A percentile compares a stretch with the other conserved stretches of the same genome.
These are phyloP conservation scores for Labeo rohita DNA, from an alignment of 2,113 vertebrate genomes.

Conservation along the genomic window DNA sequence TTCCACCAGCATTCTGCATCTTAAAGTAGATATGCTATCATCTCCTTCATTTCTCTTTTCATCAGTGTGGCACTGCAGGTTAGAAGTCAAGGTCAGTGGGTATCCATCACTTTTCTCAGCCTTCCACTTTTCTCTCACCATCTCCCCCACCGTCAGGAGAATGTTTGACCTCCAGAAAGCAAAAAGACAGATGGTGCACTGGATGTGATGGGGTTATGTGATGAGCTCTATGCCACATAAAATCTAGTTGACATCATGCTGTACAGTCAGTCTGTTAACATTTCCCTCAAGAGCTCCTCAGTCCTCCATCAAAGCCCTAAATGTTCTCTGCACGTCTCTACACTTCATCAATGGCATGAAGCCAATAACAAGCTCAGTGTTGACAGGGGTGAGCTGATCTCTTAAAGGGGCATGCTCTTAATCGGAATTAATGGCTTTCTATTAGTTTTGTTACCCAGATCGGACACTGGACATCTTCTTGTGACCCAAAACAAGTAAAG, in stretches of 20 bases:
- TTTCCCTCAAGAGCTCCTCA: constrained; percentile 35
- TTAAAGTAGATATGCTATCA: background rate
- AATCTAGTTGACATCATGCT: constrained; percentile 43
- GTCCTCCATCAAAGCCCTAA: constrained; percentile 22
- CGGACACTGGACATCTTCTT: background rate
- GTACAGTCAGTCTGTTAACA: constrained; percentile 43
- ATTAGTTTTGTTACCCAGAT: background rate
- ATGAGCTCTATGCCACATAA: constrained; percentile 41
- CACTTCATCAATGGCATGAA: constrained; percentile 42
- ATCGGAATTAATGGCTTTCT: background rate
- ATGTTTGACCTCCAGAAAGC: constrained; percentile 38
- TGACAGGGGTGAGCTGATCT: constrained; percentile 16
- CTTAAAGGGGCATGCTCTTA: background rate
- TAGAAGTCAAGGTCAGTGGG: constrained; percentile 45
- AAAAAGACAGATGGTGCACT: constrained; percentile 47
- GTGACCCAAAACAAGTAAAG: background rate
- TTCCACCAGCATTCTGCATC: background rate
- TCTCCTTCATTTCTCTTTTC: constrained; percentile 11
- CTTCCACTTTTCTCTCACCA: constrained; percentile 35
- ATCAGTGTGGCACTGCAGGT: constrained; percentile 39
- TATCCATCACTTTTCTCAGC: constrained; percentile 37
- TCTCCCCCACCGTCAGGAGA: background rate
- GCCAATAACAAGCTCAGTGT: constrained; percentile 31
- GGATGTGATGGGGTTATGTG: constrained; percentile 43
- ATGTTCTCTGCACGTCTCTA: constrained; percentile 19